Conservation (phyloP, 2,888 invertebrate genomes). For the Parelbella ahira region DNA sequence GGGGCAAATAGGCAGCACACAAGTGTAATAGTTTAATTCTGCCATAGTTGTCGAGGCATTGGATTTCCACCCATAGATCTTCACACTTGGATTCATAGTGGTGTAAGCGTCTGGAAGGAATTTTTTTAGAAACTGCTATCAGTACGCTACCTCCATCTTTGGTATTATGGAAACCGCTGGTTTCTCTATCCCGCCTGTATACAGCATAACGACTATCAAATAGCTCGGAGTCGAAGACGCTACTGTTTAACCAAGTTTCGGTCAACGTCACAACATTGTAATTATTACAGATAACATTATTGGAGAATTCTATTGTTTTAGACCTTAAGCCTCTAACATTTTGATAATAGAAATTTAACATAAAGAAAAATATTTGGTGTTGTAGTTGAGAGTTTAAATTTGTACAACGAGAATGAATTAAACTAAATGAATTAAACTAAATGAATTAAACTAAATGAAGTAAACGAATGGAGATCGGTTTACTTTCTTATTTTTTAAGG, state of each 20-base stretch:
- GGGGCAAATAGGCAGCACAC: conserved; percentile 24
- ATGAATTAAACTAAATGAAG: too few relatives aligned
- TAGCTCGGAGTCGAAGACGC: neutral
- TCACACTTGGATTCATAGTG: conserved; percentile 15
- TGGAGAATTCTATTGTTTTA: neutral
- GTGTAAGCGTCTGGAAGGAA: neutral
- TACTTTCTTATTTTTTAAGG: neutral
- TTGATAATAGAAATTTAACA: conserved; percentile 3
- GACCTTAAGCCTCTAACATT: conserved; percentile 6
- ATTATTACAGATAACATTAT: neutral
- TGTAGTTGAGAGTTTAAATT: too few relatives aligned
- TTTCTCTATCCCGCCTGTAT: conserved; percentile 3
- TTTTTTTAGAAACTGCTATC: conserved; percentile 15
- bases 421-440: neutral
- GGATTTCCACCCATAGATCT: conserved; percentile 19
- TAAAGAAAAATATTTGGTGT: too few relatives aligned
- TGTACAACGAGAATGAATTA: too few relatives aligned
- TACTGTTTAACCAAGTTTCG: conserved; percentile 7
- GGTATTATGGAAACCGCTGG: neutral
- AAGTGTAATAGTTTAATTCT: neutral
- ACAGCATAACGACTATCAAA: neutral
- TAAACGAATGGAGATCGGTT: too few relatives aligned
- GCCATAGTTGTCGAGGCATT: neutral
- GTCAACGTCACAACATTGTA: neutral
- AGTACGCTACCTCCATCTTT: conserved; percentile 20